phyloP scores from a whole-genome alignment of 2,113 vertebrate species.

The Nematolebias whitei region DNA sequence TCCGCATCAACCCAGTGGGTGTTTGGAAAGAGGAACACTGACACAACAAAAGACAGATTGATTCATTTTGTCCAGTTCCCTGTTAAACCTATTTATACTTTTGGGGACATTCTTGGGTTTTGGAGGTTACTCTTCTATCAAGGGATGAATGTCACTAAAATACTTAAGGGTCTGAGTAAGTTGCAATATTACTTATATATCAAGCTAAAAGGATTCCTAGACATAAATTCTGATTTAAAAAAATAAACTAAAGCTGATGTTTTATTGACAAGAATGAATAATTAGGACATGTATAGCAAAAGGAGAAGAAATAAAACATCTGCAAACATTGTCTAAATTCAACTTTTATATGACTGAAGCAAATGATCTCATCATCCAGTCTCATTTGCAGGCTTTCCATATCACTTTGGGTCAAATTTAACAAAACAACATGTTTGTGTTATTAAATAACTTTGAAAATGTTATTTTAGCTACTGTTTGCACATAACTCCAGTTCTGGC shows the following conservation, averaged over 20 bases:
- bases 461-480: too few relatives aligned
- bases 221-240: slow-evolving; percentile 19
- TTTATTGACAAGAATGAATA: slow-evolving; percentile 7
- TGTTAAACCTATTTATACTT: slow-evolving; percentile 1
- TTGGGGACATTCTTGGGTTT: slow-evolving; percentile 8
- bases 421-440: too few relatives aligned
- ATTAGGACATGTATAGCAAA: slow-evolving; percentile 1
- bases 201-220: too few relatives aligned
- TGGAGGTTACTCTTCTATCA: too few relatives aligned
- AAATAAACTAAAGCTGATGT: neutral
- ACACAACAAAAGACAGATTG: neutral
- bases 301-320: slow-evolving; percentile 6
- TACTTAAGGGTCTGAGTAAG: slow-evolving; percentile 26
- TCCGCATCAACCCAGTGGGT: too few relatives aligned
- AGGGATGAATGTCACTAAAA: slow-evolving; percentile 25
- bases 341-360: slow-evolving; percentile 8
- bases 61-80: neutral
- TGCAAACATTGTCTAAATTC: slow-evolving; percentile 26
- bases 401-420: too few relatives aligned
- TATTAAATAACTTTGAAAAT: too few relatives aligned
- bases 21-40: neutral
- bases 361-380: too few relatives aligned
- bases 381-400: too few relatives aligned
- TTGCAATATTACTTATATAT: too few relatives aligned
- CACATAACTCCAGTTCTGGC: too few relatives aligned